Evolutionary conservation across 2,888 invertebrate genomes (phyloP), one percentile per base, ranked within the genome.

Genomic region (Eulithis testata): DNA sequence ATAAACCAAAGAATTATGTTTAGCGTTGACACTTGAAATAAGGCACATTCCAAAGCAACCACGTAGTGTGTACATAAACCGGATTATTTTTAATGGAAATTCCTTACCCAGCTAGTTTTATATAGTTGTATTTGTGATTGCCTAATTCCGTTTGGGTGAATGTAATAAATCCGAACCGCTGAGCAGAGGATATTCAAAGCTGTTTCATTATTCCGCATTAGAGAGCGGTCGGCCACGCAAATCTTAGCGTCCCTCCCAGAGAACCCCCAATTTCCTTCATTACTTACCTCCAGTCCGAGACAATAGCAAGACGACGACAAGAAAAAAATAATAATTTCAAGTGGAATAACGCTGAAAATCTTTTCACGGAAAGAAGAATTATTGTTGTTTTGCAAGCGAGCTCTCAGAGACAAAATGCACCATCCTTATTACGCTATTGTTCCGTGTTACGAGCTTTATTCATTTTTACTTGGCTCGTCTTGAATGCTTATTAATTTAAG

Each of bases 401-500:
- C 89, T 88, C 89, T 87, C 88, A 90, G 90, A 89, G 92, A 92
- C 92, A 90, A 91, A 91, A 91, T 93, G 93, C 92, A 93, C 90
- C 90, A 85, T 91, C 89, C 90, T 92, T 91, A 91, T 93, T 91
- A 92, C 86, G 85, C 89, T 78, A 91, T 93, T 93, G 93, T 93
- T 91, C 93, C 85, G 87, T 89, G 88, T 91, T 91, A 92, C 90
- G 89, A 88, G 91, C 88, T 86, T 91, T 91, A 93, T 91, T 93
- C 92, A 92, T 92, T 92, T 91, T 93, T 92, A 92, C 92, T 92
- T 92, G 93, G 93, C 93, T 92, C 91, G 89, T 86, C 91, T 89
- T 93, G 92, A 92, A 92, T 92, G 87, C 93, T 92, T 93, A 93
- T 92, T 92, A 93, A 93, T 93, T 93, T 93, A 93, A 87, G 92